Evolutionary conservation across 2,797 vertebrate species (phyloP), one percentile per base, ranked within the genome.

Genomic region (Pseudochromis fuscus): DNA sequence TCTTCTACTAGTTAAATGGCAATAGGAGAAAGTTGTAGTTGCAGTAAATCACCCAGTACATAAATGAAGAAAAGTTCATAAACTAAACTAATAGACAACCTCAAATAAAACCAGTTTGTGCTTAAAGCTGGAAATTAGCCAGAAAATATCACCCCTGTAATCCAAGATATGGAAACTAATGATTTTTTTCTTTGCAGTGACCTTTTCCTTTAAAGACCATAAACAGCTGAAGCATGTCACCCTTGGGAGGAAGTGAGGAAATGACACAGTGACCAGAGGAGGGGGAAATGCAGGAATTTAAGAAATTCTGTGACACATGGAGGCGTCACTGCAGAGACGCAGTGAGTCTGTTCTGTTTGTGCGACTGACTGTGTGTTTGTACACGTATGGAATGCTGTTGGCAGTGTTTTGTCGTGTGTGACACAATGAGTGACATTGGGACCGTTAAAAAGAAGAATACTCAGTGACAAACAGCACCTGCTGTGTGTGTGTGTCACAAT

Each of bases 401-500:
- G 51, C 52, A 49, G 27, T 58, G 65, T 79, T 75, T 76, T 66
- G 80, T 79, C 45, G 23, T 48, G 48, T 40, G 59, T 71, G 67
- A 84, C 79, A 84, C 82, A 85, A 82, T 75, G 79, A 87, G 48
- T 73, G 72, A 79, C 81, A 77, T 6, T 68, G 77, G 67, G 63
- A 60, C 40, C 27, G 7, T 67, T 48, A 45, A 67, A 76, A 79
- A 53, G 44, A 82, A 76, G 53, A 82, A 62, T 46, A 63, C 37
- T 52, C 9, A 19, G 19, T 57, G 71, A 79, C 75, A 83, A 86
- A 87, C 68, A 88, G 68, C 82, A 82, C 80, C 73, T 85, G 83
- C 65, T 37, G 23, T 68, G 45, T 45, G 60, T 72, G 23, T 64
- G 42, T 27, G 44, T 57, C 3, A 84, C 65, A 84, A 86, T 83